Evolutionary conservation across 2,797 vertebrate genomes (phyloP), one percentile per base, ranked within the genome.

Genomic region (Selene dorsalis): DNA sequence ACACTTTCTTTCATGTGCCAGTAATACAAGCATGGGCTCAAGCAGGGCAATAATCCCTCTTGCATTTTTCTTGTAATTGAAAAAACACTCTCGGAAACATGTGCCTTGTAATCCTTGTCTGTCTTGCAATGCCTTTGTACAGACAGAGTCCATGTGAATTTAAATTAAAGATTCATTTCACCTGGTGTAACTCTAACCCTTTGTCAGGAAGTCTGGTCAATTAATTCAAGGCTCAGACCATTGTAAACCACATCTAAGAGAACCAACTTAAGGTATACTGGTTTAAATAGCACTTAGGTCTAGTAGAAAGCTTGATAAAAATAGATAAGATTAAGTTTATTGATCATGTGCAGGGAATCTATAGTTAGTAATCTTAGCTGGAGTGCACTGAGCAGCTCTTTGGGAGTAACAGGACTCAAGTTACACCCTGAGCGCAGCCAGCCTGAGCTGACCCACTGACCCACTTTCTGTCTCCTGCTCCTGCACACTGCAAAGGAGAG

Each of bases 371-470:
- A 71, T 83, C 47, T 77, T 35, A 77, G 77, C 75, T 68, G 60
- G 28, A 74, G 71, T 22, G 64, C 38, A 67, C 71, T 11, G 68
- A 55, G 45, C 52, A 18, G 79, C 84, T 80, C 72, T 77, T 57
- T 64, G 69, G 69, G 77, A 89, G 86, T 45, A 88, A 89, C 14
- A 62, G 83, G 75, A 67, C 82, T 93, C 90, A 64, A 77, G 84
- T 92, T 93, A 86, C 91, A 89, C 60, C 73, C 64, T 73, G 75
- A 86, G 84, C 35, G 66, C 76, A 85, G 87, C 78, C 87, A 83
- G 87, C 75, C 79, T 66, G 75, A 84, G 82, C 86, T 94, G 94
- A 95, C 95, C 95, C 94, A 95, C 91, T 95, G 94, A 95, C 95
- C 94, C 93, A 95, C 93, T 95, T 96, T 94, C 92, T 41, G 45